Percentiles rank a stretch among this genome's conserved stretches.
Conservation (phyloP, 2,888 invertebrate species). For the Leucozona laternaria region DNA sequence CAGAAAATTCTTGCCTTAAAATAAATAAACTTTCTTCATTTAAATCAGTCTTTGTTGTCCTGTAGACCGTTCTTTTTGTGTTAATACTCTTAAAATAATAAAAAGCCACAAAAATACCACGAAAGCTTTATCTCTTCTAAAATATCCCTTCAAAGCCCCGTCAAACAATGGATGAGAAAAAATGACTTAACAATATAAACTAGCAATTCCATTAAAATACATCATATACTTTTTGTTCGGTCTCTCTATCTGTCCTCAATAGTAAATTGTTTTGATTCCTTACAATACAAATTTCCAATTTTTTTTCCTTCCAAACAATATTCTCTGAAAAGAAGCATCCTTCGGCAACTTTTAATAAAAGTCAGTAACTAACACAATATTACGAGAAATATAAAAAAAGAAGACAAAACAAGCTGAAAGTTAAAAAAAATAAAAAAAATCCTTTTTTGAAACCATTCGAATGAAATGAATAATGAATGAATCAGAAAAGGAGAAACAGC, state of each 20-base stretch:
- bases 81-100: conserved; percentile 20
- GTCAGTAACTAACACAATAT: conserved; percentile 65
- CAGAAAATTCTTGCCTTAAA: not conserved
- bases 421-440: conserved; percentile 10
- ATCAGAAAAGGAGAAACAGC: conserved; percentile 31
- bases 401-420: not conserved
- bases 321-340: conserved; percentile 20
- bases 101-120: conserved; percentile 24
- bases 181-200: conserved; percentile 12
- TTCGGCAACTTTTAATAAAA: conserved; percentile 66
- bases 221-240: conserved; percentile 1
- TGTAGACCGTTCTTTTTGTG: not conserved
- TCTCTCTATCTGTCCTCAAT: conserved; percentile 10
- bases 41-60: not conserved
- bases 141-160: conserved; percentile 15
- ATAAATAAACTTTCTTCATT: not conserved
- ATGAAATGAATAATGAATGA: conserved; percentile 66
- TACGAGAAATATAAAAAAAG: conserved; percentile 22
- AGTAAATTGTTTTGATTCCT: conserved; percentile 57
- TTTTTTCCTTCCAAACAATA: conserved; percentile 37
- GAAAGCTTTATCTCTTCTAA: not conserved
- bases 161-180: conserved; percentile 9
- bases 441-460: conserved; percentile 41
- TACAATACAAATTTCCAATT: conserved; percentile 3
- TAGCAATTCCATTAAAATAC: conserved; percentile 39